Base-by-base conservation (phyloP, 2,113 vertebrate species). In the Anoura caudifer region DNA sequence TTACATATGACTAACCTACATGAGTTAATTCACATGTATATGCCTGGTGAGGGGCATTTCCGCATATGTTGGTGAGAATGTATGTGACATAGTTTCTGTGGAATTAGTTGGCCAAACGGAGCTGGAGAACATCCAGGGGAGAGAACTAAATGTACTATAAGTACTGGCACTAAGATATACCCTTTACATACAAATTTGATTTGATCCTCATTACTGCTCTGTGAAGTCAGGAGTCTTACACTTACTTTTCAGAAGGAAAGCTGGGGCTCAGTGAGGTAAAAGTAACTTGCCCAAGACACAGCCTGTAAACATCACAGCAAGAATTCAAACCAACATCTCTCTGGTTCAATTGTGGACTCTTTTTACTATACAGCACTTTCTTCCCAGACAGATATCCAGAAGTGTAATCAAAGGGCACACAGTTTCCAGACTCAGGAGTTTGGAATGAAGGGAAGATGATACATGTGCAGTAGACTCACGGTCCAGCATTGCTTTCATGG, bases 171-270 rank as follows among this genome's bases (percentile, higher is more conserved):
- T 85, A 26, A 90, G 79, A 50, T 70, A 88, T 16, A 54, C 77
- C 63, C 26, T 84, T 90, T 65, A 33, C 24, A 5, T 72, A 43
- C 22, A 93, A 47, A 76, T 69, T 24, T 73, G 13, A 85, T 19
- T 45, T 54, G 69, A 67, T 59, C 67, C 47, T 59, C 36, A 52
- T 52, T 73, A 75, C 36, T 61, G 65, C 77, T 28, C 56, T 88
- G 7, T 17, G 63, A 67, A n/a, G 41, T 73, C 61, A 92, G 47
- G 20, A 76, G 79, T 85, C 77, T 5, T 73, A 41, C 28, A 17
- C 31, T 82, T 73, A 59, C 31, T 70, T 77, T 97, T 93, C 47
- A 82, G 59, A 91, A 92, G 65, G 41, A 87, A 92, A 75, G 9
- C 26, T 36, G 47, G 33, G 28, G 17, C 45, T 86, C 28, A 20